Base-by-base conservation (phyloP, 2,113 vertebrate genomes). In the Brienomyrus longianalis region DNA sequence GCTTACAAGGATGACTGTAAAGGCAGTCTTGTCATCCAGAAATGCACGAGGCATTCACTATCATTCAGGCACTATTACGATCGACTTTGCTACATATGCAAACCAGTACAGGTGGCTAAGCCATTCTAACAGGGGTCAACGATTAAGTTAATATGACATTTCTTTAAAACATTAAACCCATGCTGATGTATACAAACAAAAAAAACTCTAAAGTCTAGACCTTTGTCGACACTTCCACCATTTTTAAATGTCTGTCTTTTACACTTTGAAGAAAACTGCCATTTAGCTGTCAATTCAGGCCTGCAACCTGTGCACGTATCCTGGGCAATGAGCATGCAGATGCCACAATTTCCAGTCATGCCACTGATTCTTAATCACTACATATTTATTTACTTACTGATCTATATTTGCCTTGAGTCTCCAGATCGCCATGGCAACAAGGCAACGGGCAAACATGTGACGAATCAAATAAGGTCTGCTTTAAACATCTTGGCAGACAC, bases 351-450 rank as follows among this genome's bases (percentile, higher is more conserved):
- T 27, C 35, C 54, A 43, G 31, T 62, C 54, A 88, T 62, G n/a
- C 86, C 86, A 66, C 35, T 45, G 56, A 62, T 88, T 66, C 21
- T 43, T 90, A 52, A 52, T 86, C 89, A 51, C 84, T 74, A 70
- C 31, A 86, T 43, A 90, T 66, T 70, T 90, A 89, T 48, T 86
- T 89, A 89, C 89, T 90, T 48, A 77, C 84, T 43, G 59, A 90
- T 89, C 89, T 89, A 89, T 85, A 89, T 90, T 87, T 90, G 89
- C 85, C 56, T 70, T 89, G 54, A 89, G 52, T 66, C 54, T 39
- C 50, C 66, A 52, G 45, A 62, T 90, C 85, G 43, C 89, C 85
- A 90, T 90, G 85, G 89, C 59, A 90, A 90, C 89, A 87, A 87
- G 89, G 85, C 62, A 54, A 35, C 15, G 5, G 45, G 70, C 83